Evolutionary conservation across 2,888 invertebrate species (phyloP), one percentile per base, ranked within the genome.

Genomic region (Aphodius granarius): DNA sequence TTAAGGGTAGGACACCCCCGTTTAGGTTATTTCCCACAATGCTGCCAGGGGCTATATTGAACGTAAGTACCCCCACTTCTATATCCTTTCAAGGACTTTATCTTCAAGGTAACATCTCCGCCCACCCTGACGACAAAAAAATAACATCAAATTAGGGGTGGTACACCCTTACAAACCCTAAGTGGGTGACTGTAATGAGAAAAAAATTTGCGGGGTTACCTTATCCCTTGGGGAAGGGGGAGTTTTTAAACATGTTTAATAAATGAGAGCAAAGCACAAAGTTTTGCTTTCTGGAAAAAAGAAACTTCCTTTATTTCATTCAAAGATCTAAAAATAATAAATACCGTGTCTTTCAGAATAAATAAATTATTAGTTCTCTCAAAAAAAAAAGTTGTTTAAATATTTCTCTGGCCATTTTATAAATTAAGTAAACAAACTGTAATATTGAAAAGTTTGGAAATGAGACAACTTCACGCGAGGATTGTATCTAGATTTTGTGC

Each of bases 1-100:
- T 95, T 85, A 92, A 92, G 83, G 93, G 93, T 81, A 89, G 95
- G 78, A 93, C 90, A 85, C 94, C 94, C 80, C 94, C 94, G 74
- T 94, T 92, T 84, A 89, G 89, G 79, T 90, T 92, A 86, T 92
- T 91, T 83, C 89, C 91, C 63, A 91, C 91, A 75, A 63, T 66
- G 22, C 71, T 75, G 66, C 90, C 90, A n/a, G 94, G 94, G 77
- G 93, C 93, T 73, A 91, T 91, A 82, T 90, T 94, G 77, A 94
- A 94, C 86, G 94, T 94, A 88, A 93, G 94, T 91, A 81, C 72
- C 22, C n/a, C 22, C n/a, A 13, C 43, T 6, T 43, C 43, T 43
- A 43, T 1, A 43, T 43, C 43, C 43, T 43, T 43, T 43, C 13
- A 43, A 43, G 43, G 43, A 43, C 9, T 43, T 43, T 43, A 43